Evolutionary conservation across 2,888 invertebrate genomes (phyloP), one percentile per base, ranked within the genome.

Genomic region (Drosophila neonasuta): DNA sequence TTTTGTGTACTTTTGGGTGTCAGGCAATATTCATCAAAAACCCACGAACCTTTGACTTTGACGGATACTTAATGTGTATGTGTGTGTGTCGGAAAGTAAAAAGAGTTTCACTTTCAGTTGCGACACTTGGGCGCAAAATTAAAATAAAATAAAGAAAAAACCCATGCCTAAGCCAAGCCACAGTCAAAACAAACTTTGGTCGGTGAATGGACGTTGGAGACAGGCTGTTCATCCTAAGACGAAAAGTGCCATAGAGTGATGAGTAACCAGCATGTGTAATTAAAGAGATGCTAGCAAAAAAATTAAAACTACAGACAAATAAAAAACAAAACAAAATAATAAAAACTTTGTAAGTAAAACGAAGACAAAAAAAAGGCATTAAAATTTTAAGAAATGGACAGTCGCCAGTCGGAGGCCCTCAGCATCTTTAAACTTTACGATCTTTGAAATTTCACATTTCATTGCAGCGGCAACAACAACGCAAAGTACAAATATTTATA

Each of bases 31-130:
- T 32, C 64, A 62, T 65, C 71, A 50, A 30, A 72, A 68, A 29
- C 75, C 70, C 66, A 73, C 78, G 55, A 64, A 59, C 66, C 66
- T 71, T 60, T 66, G 39, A 54, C 62, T 62, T 67, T 67, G 55
- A 29, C 56, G 48, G 46, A 61, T 49, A 67, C 45, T 67, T 56
- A 30, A 64, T 54, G 58, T 32, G 32, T 48, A 1, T 50, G 24
- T 24, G 24, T 24, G 24, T 24, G 32, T 48, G 59, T 50, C 65
- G 45, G 71, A 86, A 83, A 83, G 79, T 64, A 73, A 79, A 73
- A 73, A 75, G 68, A 77, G 77, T 85, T 85, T 85, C 87, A 85
- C 84, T 85, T 85, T 85, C 87, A 77, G 71, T 80, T 85, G 80
- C 87, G 72, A 79, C 86, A 84, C 72, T 71, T 69, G 66, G 61